Percentiles rank a stretch among this genome's conserved stretches.
phyloP scores from a whole-genome alignment of 2,113 vertebrate species.

The Corythaeola cristata region DNA sequence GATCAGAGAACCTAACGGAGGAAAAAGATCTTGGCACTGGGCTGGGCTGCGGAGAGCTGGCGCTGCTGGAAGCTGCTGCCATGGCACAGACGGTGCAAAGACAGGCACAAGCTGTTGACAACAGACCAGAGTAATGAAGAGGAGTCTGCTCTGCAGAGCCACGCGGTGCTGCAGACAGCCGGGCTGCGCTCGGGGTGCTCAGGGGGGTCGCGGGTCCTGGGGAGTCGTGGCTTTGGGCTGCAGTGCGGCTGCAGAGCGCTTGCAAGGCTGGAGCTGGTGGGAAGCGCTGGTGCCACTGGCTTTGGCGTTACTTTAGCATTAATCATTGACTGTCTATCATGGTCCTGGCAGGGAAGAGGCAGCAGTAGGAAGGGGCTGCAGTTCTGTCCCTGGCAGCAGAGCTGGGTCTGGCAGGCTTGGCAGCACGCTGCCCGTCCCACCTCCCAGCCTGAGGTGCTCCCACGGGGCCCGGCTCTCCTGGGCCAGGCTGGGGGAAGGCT shows the following conservation, averaged over 20 bases:
- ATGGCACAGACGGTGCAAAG: rapidly evolving
- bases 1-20: not conserved
- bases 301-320: not conserved
- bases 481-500: not conserved
- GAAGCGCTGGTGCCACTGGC: not conserved
- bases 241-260: not conserved
- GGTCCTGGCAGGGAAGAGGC: not conserved
- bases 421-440: not conserved
- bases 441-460: not conserved
- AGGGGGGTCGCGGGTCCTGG: rapidly evolving
- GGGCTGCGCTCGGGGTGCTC: not conserved
- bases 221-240: not conserved
- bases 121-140: not conserved
- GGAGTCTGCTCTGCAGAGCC: not conserved
- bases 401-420: not conserved
- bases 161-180: not conserved
- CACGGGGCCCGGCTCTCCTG: rapidly evolving
- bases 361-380: not conserved
- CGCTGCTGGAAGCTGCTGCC: not conserved
- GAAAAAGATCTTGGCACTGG: not conserved
- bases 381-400: not conserved
- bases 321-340: not conserved
- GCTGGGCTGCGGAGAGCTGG: not conserved
- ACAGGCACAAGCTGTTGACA: not conserved
- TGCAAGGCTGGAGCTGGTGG: not conserved